Conservation (phyloP, 2,888 invertebrate genomes). For the Toxonevra muliebris region DNA sequence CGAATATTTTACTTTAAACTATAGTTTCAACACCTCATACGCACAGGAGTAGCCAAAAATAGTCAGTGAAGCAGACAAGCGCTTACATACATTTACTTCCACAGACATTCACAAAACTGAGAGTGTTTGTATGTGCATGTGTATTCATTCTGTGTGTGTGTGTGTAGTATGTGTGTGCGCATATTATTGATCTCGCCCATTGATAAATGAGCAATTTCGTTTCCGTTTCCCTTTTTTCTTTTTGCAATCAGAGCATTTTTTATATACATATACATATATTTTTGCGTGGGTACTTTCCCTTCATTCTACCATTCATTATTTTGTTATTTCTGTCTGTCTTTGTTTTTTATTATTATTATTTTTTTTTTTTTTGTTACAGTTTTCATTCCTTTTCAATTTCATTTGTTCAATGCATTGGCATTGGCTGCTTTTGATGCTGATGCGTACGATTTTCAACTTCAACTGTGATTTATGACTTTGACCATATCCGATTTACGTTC, state of each 20-base stretch:
- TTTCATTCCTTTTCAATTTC: neutral
- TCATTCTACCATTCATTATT: neutral
- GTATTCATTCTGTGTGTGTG: neutral
- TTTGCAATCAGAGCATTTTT: neutral
- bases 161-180: neutral
- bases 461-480: conserved; percentile 28
- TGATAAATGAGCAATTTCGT: conserved; percentile 28
- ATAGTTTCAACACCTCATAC: no score
- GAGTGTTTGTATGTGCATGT: neutral
- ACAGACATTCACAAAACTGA: neutral
- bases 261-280: conserved; percentile 1
- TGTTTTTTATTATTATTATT: neutral
- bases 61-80: no score
- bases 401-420: no score
- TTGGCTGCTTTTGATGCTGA: conserved; percentile 13
- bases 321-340: neutral
- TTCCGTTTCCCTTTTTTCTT: conserved; percentile 13
- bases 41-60: no score
- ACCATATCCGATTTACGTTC: conserved; percentile 19
- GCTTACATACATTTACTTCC: no score
- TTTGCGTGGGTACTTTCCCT: no score
- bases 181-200: conserved; percentile 8
- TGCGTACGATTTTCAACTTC: conserved; percentile 19
- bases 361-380: conserved; percentile 3
- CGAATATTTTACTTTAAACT: no score